phyloP scores from a whole-genome alignment of 2,113 vertebrate genomes.

The Cavia porcellus region DNA sequence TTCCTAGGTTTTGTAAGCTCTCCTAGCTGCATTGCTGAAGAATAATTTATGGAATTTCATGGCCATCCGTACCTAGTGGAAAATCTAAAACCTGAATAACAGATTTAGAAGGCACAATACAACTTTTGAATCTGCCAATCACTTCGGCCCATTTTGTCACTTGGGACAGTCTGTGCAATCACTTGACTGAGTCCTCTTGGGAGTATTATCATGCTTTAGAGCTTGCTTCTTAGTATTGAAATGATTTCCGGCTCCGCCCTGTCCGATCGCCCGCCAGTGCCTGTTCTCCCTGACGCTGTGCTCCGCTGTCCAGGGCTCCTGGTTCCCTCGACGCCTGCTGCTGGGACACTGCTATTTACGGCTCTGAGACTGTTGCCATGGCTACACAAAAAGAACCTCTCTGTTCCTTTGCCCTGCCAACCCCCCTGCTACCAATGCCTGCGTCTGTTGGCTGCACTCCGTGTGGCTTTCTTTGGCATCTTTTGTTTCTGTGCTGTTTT shows the following conservation, averaged over 20 bases:
- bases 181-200: constrained; percentile 83
- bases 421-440: constrained; percentile 32
- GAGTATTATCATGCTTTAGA: constrained; percentile 81
- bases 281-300: constrained; percentile 74
- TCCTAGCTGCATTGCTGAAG: neutral
- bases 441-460: constrained; percentile 66
- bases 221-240: constrained; percentile 84
- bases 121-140: constrained; percentile 86
- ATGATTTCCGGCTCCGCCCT: constrained; percentile 61
- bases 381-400: constrained; percentile 85
- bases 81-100: constrained; percentile 78
- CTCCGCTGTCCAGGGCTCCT: constrained; percentile 85
- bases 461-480: constrained; percentile 86
- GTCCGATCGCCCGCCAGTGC: too few relatives aligned
- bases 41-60: neutral
- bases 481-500: neutral
- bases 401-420: constrained; percentile 88
- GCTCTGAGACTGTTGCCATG: constrained; percentile 62
- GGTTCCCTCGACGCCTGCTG: constrained; percentile 87
- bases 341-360: constrained; percentile 67
- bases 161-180: constrained; percentile 84
- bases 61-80: constrained; percentile 47
- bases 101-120: constrained; percentile 87
- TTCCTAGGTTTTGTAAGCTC: neutral
- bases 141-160: constrained; percentile 83